Evolutionary conservation across 2,888 invertebrate genomes (phyloP).

Genomic region (Apeira syringaria): DNA sequence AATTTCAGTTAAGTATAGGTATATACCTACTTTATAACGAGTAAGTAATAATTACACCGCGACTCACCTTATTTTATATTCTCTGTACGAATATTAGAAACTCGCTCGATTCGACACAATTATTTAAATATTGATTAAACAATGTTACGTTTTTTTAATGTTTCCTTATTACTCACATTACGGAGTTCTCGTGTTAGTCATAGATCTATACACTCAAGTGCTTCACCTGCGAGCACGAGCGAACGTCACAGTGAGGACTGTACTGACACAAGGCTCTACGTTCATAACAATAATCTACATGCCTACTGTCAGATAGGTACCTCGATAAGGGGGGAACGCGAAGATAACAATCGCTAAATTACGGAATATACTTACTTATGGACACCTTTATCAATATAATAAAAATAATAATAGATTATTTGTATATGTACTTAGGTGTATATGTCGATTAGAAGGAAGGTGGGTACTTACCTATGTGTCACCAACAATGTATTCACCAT

Average conservation of each 20-base stretch:
- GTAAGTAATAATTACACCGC: too few species aligned
- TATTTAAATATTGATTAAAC: not conserved
- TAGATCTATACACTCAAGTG: too few species aligned
- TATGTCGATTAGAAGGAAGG: too few species aligned
- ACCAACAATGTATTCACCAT: too few species aligned
- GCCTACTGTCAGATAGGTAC: constrained; percentile 24
- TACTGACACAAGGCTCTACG: constrained; percentile 31
- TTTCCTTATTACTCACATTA: not conserved
- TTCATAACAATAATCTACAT: constrained; percentile 17
- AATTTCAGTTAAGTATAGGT: too few species aligned
- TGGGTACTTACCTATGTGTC: too few species aligned
- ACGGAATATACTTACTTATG: constrained; percentile 1
- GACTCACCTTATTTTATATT: not conserved
- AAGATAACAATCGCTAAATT: constrained; percentile 11
- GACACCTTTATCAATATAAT: not conserved
- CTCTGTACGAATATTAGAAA: not conserved
- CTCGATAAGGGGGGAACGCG: constrained; percentile 25
- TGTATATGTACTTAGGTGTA: too few species aligned
- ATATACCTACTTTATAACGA: too few species aligned
- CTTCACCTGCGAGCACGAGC: not conserved
- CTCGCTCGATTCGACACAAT: not conserved
- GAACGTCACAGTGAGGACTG: constrained; percentile 25
- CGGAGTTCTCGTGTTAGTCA: not conserved
- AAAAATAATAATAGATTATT: too few species aligned
- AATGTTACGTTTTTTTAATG: not conserved